phyloP scores from a whole-genome alignment of 2,797 vertebrate genomes.

The Poecilia wingei region DNA sequence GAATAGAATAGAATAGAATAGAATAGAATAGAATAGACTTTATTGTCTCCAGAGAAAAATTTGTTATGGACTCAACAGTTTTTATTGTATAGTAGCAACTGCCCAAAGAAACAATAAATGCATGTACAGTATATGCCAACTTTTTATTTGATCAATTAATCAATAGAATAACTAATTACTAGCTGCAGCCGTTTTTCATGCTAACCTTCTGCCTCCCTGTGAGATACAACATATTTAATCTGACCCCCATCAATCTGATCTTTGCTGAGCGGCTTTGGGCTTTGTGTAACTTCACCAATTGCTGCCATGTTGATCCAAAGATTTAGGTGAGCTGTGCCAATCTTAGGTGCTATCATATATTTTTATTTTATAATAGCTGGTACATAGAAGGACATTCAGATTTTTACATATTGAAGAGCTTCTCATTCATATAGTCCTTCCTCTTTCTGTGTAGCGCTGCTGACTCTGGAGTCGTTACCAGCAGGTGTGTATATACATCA shows the following conservation, averaged over 20 bases:
- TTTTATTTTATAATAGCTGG: background rate
- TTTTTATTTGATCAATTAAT: background rate
- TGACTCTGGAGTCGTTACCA: background rate
- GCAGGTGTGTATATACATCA: background rate
- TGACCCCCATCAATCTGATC: background rate
- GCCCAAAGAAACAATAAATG: no score
- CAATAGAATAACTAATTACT: background rate
- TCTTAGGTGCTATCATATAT: background rate
- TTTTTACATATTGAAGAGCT: background rate
- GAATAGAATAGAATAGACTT: no score
- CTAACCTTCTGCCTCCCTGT: background rate
- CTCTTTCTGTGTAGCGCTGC: background rate
- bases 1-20: no score
- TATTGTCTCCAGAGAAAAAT: no score
- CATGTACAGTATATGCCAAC: background rate
- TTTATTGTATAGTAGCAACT: no score
- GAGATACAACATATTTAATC: background rate
- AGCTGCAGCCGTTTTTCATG: background rate
- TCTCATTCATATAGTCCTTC: background rate
- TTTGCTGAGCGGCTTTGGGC: background rate
- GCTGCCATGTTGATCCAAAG: background rate
- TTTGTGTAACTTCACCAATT: background rate
- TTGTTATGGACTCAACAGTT: no score
- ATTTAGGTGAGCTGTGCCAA: background rate
- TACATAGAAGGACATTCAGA: background rate